Base-by-base conservation (phyloP, 2,888 invertebrate genomes). In the Strigamia transsilvanica region DNA sequence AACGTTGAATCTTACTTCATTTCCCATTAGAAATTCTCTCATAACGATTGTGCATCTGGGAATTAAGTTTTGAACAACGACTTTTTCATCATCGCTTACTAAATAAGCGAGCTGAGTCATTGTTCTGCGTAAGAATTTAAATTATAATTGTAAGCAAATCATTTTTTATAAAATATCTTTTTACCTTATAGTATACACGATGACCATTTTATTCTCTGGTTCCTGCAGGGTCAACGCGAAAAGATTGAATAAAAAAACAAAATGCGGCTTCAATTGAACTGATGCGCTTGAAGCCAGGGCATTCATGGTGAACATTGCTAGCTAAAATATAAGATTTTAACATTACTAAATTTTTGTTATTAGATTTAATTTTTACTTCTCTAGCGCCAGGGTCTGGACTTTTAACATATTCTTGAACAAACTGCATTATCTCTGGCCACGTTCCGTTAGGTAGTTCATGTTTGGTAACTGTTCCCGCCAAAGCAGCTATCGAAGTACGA, bases 381-480 rank as follows among this genome's bases (percentile, higher is more conserved):
- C 91, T 91, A 82, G 92, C 90, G 32, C 87, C 86, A 9, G 89
- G 85, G 85, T 90, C 89, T 78, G 90, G 89, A 86, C 91, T 91
- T 78, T 89, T 89, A 80, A 91, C 90, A 81, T 91, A 88, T 82
- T 90, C 89, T 84, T 91, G 90, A 77, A 93, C 87, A 85, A 92
- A 92, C 84, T 91, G 90, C 84, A 92, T 88, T 82, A 93, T 88
- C 86, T 92, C 91, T 15, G 92, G 92, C 93, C 93, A 93, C 61
- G 88, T 88, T 84, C 90, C 89, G 73, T 90, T 90, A 0, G 91
- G 90, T 84, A 93, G 90, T 87, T 94, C 94, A 87, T 94, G 93
- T 85, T 92, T 93, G 15, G 93, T 91, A 82, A 94, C 89, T 0
- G 91, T 90, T 32, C 93, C 94, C 85, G 94, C 91, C 83, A 94